Evolutionary conservation across 2,797 vertebrate genomes (phyloP).

Genomic region (Etheostoma perlongum): DNA sequence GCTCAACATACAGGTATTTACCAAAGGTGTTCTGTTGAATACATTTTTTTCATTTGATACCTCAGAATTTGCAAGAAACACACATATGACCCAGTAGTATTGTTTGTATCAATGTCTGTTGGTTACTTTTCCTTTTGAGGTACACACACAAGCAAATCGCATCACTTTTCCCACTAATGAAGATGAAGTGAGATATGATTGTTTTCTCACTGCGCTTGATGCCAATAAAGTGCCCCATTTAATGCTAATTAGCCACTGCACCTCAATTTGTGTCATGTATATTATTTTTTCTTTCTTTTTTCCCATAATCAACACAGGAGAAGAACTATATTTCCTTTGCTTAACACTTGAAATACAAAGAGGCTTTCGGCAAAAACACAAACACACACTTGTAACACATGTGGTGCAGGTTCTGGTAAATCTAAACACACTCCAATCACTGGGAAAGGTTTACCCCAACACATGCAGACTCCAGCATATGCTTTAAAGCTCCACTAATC

Average conservation of each 20-base stretch:
- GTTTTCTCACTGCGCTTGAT: constrained; percentile 80
- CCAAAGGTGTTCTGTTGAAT: neutral
- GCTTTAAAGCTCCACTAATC: neutral
- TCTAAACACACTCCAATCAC: neutral
- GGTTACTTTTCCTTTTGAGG: constrained; percentile 22
- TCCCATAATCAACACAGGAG: constrained; percentile 52
- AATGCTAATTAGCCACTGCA: constrained; percentile 84
- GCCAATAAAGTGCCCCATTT: constrained; percentile 84
- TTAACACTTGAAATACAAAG: neutral
- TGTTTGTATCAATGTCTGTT: constrained; percentile 28
- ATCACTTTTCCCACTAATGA: constrained; percentile 80
- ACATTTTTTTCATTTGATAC: neutral
- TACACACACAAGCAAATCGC: constrained; percentile 61
- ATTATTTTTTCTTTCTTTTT: constrained; percentile 75
- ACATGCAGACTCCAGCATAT: neutral
- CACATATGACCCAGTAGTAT: constrained; percentile 6
- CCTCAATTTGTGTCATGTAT: constrained; percentile 80
- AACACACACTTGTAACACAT: neutral
- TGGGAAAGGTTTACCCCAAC: neutral
- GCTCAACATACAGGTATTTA: too few species aligned
- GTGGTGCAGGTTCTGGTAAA: neutral
- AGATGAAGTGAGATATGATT: constrained; percentile 85
- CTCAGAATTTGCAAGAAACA: neutral
- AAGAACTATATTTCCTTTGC: neutral
- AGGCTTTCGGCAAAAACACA: neutral